phyloP scores from a whole-genome alignment of 2,113 vertebrate genomes.

The Machaerirhynchus nigripectus region DNA sequence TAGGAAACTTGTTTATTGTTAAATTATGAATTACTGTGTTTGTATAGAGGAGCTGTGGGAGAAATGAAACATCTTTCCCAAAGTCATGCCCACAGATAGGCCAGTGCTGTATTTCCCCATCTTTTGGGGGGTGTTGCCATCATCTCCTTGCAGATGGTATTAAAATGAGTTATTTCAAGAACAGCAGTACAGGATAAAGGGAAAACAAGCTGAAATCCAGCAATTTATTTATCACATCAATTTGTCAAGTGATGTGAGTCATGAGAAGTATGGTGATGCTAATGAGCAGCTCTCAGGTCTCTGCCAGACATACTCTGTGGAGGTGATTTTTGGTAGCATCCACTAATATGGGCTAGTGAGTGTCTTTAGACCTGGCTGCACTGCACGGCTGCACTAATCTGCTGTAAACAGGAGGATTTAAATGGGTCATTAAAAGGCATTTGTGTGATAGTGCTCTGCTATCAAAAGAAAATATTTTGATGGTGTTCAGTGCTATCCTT shows the following conservation, averaged over 20 bases:
- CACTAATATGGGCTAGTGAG: neutral
- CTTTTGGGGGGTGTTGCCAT: no score
- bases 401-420: neutral
- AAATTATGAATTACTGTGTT: neutral
- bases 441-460: neutral
- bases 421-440: neutral
- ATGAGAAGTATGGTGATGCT: neutral
- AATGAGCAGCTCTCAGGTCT: neutral
- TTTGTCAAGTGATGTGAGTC: neutral
- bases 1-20: neutral
- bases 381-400: neutral
- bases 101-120: neutral
- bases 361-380: neutral
- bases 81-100: neutral
- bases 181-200: neutral
- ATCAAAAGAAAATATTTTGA: constrained; percentile 16
- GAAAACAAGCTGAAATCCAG: neutral
- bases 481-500: neutral
- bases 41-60: neutral
- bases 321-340: neutral
- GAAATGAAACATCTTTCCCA: neutral
- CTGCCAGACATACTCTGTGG: neutral
- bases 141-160: neutral
- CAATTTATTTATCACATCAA: neutral
- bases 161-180: neutral